These are phyloP conservation scores for Drosophila quadrilineata DNA, from an alignment of 1,140 invertebrate genomes.

Conservation along the genomic window DNA sequence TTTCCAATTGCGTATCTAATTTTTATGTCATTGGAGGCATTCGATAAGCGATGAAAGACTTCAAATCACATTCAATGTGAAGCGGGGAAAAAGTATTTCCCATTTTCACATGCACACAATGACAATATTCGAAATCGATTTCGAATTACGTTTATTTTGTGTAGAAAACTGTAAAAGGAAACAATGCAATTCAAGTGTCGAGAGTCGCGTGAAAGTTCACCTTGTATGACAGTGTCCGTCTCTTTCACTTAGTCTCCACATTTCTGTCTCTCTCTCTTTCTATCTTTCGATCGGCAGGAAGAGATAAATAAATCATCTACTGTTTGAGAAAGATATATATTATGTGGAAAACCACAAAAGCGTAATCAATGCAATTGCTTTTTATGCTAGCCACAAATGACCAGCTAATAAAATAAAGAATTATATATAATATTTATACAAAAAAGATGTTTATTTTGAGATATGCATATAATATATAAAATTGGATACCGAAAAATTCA, in stretches of 20 bases:
- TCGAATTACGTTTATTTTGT: constrained; percentile 52
- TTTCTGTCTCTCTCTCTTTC: too few species aligned
- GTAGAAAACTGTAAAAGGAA: constrained; percentile 58
- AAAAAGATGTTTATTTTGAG: too few species aligned
- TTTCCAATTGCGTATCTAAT: constrained; percentile 17
- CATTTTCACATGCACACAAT: constrained; percentile 25
- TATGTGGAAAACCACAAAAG: constrained; percentile 32
- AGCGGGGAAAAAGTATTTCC: constrained; percentile 17
- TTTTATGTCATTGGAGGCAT: constrained; percentile 1
- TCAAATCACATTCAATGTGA: constrained; percentile 48
- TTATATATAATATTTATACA: not conserved
- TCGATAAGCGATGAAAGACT: constrained; percentile 50
- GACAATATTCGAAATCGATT: constrained; percentile 64
- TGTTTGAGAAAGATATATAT: constrained; percentile 50
- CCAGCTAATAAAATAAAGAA: constrained; percentile 19
- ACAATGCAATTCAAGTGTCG: constrained; percentile 31
- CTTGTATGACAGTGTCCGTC: constrained; percentile 35
- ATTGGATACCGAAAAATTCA: too few species aligned
- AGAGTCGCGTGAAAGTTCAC: constrained; percentile 58
- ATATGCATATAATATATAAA: constrained; percentile 38
- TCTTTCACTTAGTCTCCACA: too few species aligned
- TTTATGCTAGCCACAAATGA: constrained; percentile 42
- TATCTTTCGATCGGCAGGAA: too few species aligned
- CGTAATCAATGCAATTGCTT: constrained; percentile 53
- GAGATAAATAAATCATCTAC: too few species aligned